Conservation (phyloP, 2,888 invertebrate species). For the Arrhopalites spinosus region DNA sequence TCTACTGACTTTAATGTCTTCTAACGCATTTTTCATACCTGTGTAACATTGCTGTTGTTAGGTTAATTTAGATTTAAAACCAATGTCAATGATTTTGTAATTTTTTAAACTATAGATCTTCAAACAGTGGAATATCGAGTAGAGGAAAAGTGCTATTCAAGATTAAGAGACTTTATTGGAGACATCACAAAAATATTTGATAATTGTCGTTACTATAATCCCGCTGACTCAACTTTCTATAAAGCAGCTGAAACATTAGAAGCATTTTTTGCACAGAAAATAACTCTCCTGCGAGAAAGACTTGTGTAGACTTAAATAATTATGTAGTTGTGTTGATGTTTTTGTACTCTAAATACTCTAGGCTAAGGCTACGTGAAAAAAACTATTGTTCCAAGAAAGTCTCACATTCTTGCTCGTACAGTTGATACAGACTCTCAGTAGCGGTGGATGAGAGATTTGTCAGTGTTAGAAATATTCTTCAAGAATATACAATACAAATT, state of each 20-base stretch:
- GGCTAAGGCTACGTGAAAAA: not conserved
- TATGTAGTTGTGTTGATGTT: not conserved
- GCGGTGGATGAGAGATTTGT: too few relatives aligned
- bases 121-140: conserved; percentile 89
- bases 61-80: not conserved
- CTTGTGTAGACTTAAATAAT: conserved; percentile 58
- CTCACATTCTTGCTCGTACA: too few relatives aligned
- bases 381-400: too few relatives aligned
- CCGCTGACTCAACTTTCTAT: conserved; percentile 92
- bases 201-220: conserved; percentile 97
- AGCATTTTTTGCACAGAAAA: conserved; percentile 92
- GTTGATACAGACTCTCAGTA: too few relatives aligned
- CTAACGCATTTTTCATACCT: not conserved
- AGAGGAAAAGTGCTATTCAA: conserved; percentile 79
- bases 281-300: conserved; percentile 83
- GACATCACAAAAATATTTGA: conserved; percentile 99
- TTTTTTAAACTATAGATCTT: conserved; percentile 72
- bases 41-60: not conserved
- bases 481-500: too few relatives aligned
- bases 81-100: not conserved
- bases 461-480: too few relatives aligned
- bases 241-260: conserved; percentile 95
- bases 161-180: conserved; percentile 91
- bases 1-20: not conserved
- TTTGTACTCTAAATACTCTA: not conserved